Evolutionary conservation across 2,888 invertebrate genomes (phyloP).

Genomic region (Myathropa florea): DNA sequence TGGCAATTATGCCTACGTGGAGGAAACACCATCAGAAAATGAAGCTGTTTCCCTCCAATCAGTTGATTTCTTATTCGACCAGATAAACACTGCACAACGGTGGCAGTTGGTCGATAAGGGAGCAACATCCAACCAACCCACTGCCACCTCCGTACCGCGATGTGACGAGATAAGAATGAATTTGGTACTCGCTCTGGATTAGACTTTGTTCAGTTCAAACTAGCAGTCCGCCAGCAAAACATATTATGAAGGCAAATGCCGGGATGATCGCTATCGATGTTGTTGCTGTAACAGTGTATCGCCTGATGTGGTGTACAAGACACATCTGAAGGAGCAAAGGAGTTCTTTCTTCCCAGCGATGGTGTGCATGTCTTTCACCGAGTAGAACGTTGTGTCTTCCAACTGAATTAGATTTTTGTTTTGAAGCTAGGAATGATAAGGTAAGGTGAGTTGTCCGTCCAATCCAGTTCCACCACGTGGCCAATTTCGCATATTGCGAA

Average conservation of each 20-base stretch:
- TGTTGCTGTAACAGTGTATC: not conserved
- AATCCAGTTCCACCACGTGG: slow-evolving; percentile 60
- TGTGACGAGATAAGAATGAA: slow-evolving; percentile 30
- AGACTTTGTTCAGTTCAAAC: slow-evolving; percentile 37
- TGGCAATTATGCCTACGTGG: slow-evolving; percentile 59
- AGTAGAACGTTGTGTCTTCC: not conserved
- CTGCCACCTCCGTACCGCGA: not conserved
- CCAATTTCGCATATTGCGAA: slow-evolving; percentile 5
- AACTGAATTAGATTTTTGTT: not conserved
- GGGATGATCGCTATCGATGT: slow-evolving; percentile 13
- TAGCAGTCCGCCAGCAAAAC: slow-evolving; percentile 1
- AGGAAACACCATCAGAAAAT: slow-evolving; percentile 28
- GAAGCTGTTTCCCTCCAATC: slow-evolving; percentile 11
- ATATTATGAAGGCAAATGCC: slow-evolving; percentile 43
- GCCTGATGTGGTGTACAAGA: not conserved
- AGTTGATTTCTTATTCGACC: not conserved
- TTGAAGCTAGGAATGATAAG: not conserved
- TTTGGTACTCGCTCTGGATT: not conserved
- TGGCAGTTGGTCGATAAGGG: slow-evolving; percentile 9
- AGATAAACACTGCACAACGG: not conserved
- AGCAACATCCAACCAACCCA: slow-evolving; percentile 1
- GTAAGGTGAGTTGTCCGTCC: slow-evolving; percentile 2
- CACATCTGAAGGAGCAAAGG: not conserved
- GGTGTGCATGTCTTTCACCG: too few species aligned
- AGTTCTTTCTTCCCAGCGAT: not conserved